A percentile compares a stretch with the other conserved stretches of the same genome.
These are phyloP conservation scores for Cisticola juncidis DNA, from an alignment of 2,113 vertebrate genomes.

Conservation along the genomic window DNA sequence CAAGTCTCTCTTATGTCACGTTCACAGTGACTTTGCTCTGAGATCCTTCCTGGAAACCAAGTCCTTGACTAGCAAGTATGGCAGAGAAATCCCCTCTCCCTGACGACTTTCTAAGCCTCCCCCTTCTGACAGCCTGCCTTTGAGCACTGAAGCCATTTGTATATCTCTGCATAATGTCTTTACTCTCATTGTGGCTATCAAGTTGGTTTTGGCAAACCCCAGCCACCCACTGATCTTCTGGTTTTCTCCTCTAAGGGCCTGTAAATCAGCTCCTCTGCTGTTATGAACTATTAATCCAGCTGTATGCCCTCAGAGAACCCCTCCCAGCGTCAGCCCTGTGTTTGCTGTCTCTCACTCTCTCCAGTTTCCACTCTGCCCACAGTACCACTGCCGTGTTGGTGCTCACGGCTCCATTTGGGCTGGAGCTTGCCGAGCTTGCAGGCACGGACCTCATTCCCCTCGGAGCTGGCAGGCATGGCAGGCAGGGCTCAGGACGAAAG, in stretches of 20 bases:
- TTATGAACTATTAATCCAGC: neutral
- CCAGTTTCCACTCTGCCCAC: neutral
- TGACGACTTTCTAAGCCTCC: neutral
- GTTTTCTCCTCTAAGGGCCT: neutral
- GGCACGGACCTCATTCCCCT: neutral
- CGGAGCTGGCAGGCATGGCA: neutral
- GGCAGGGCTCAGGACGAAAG: neutral
- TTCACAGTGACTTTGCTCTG: neutral
- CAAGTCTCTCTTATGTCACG: rapidly evolving
- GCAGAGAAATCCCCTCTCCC: neutral
- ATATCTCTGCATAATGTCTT: neutral
- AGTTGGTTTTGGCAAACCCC: conserved; percentile 10
- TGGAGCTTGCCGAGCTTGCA: neutral
- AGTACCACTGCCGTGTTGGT: rapidly evolving
- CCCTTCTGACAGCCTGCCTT: neutral
- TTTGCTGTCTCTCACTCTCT: neutral
- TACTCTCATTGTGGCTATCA: neutral
- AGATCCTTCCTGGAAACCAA: neutral
- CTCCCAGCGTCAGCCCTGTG: rapidly evolving
- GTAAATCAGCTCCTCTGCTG: neutral
- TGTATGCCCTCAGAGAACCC: neutral
- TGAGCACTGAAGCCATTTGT: neutral
- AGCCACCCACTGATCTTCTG: neutral
- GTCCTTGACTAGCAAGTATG: neutral
- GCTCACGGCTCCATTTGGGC: neutral